Base-by-base conservation (phyloP, 2,797 vertebrate species). In the Xyrichtys novacula region DNA sequence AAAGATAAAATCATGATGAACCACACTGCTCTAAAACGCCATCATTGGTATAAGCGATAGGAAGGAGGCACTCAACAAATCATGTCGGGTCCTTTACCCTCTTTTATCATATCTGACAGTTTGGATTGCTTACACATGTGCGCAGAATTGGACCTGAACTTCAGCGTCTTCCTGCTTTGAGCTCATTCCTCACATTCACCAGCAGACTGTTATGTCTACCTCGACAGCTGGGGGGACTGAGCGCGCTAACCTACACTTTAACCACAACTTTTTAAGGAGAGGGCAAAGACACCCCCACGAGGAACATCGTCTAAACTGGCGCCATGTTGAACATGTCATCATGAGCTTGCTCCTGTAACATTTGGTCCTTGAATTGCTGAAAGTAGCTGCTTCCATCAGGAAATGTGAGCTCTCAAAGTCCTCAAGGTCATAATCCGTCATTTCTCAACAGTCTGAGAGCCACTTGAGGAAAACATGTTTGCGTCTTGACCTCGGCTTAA, bases 121-220 rank as follows among this genome's bases (percentile, higher is more conserved):
- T 12, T 6, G 9, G 53, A 54, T 23, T 9, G 29, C 29, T 52
- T 8, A 16, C 63, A 47, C 25, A 15, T 20, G 44, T 42, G 29
- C 7, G 14, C 20, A 39, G 28, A 56, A 16, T 15, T 17, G 32
- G 15, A n/a, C 17, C 22, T 38, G 20, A 31, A 38, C 56, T 42
- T 31, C 28, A 12, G 2, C 7, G 25, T 54, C 56, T 3, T 71
- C 43, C 36, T n/a, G 43, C 16, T 6, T 47, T 5, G 55, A 36
- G 2, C 19, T 44, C 75, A 72, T 63, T 72, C 60, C 44, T 78
- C 44, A 74, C 29, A 75, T 65, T 74, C 50, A 42, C 7, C 8
- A 0, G 52, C 40, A 38, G 9, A 5, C 40, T 29, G 12, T 54
- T 39, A 31, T 6, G 28, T 7, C 59, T 76, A 54, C 52, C 5